Base-by-base conservation (phyloP, 64 coral and sea anemone genomes). In the Porites australiensis region DNA sequence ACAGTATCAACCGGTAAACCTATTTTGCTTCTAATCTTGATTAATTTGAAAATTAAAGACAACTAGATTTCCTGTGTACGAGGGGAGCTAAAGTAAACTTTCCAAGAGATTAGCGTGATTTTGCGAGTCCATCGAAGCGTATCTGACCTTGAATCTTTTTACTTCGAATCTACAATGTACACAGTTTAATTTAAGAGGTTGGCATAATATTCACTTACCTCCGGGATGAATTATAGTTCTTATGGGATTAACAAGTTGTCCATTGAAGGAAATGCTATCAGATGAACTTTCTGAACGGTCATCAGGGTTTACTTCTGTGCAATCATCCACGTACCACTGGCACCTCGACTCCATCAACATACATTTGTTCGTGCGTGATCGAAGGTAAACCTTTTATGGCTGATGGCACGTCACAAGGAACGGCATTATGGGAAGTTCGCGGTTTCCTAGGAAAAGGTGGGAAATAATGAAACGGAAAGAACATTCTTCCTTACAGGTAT, bases 181-280 rank as follows among this genome's bases (percentile, higher is more conserved):
- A 57, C 54, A 7, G 6, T 5, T 4, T 2, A 69, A 37, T 37
- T 71, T 71, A 3, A 20, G n/a, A 27, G 8, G 11, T 37, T 71
- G 2, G 11, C 43, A 44, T 13, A 14, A 43, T 23, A 12, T 13
- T 4, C 14, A 62, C 78, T 62, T 6, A 45, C 78, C 58, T 44
- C 78, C 58, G 5, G 78, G 5, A 55, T 44, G 27, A 61, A 81
- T 62, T 61, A 55, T 62, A 5, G 55, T 22, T 44, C 78, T 63
- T 44, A n/a, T 9, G 18, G 61, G 13, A 50, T 68, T 84, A 11
- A 84, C 44, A 68, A 84, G 61, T 44, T 67, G 61, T 16, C 81
- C 81, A 84, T 84, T 84, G 47, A 84, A 84, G 16, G 81, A 84
- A 8, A 84, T 66, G 46, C 59, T 84, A 19, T 84, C 81, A n/a